These are phyloP conservation scores for Lasioglossum figueresi DNA, from an alignment of 2,888 invertebrate genomes.

Conservation along the genomic window DNA sequence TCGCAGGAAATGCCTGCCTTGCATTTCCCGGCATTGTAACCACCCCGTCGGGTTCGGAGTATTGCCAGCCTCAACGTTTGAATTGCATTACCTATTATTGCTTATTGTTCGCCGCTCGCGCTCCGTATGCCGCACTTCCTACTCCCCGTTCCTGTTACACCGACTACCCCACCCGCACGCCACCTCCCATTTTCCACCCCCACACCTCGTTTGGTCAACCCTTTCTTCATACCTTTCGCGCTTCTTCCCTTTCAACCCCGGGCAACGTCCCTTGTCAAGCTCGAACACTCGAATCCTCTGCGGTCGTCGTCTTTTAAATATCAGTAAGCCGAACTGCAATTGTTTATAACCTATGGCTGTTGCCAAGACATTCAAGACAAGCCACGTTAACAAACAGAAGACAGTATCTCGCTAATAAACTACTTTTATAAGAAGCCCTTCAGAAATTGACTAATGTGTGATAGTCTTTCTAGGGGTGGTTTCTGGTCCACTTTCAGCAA, in stretches of 20 bases:
- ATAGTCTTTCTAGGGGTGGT: too few relatives aligned
- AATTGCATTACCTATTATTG: constrained; percentile 83
- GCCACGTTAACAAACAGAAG: too few relatives aligned
- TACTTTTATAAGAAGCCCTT: too few relatives aligned
- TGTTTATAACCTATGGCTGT: too few relatives aligned
- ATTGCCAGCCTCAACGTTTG: constrained; percentile 81
- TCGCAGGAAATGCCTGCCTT: constrained; percentile 80
- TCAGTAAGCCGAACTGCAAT: too few relatives aligned
- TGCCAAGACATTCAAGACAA: too few relatives aligned
- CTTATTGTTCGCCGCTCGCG: constrained; percentile 80
- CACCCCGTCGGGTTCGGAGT: constrained; percentile 75
- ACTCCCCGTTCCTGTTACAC: constrained; percentile 46
- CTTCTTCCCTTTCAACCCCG: not conserved
- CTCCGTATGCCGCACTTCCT: constrained; percentile 65
- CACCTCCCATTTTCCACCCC: not conserved
- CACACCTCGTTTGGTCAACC: constrained; percentile 40
- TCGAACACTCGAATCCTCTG: not conserved
- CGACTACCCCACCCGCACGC: constrained; percentile 2
- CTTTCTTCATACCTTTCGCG: constrained; percentile 7
- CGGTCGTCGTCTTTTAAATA: not conserved
- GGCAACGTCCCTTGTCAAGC: not conserved
- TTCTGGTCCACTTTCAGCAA: too few relatives aligned
- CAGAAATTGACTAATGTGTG: too few relatives aligned
- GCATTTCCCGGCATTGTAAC: constrained; percentile 81
- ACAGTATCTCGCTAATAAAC: too few relatives aligned